Conservation (phyloP, 2,888 invertebrate genomes). For the Amphipyra tragopoginis region DNA sequence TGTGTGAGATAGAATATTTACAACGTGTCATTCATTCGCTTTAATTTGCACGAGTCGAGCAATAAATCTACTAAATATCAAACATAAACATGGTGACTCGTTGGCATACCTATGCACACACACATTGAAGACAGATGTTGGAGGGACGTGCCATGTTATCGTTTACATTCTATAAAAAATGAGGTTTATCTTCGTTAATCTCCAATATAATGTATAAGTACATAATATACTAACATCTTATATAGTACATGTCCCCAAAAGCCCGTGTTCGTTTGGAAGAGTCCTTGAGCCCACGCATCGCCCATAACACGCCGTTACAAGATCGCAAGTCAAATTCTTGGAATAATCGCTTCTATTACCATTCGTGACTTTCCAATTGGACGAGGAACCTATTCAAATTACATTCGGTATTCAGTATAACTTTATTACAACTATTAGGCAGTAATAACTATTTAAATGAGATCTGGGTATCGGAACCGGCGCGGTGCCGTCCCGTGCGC, state of each 20-base stretch:
- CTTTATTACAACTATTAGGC: slow-evolving; percentile 46
- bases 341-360: slow-evolving; percentile 21
- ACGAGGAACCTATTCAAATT: slow-evolving; percentile 39
- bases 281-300: slow-evolving; percentile 1
- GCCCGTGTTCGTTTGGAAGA: not conserved
- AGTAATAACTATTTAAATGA: slow-evolving; percentile 44
- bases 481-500: slow-evolving; percentile 6
- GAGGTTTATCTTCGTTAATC: too few relatives aligned
- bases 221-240: not conserved
- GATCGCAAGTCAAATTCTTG: slow-evolving; percentile 31
- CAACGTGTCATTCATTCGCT: too few relatives aligned
- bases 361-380: slow-evolving; percentile 21
- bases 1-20: too few relatives aligned
- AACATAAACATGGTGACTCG: too few relatives aligned
- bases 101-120: too few relatives aligned
- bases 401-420: slow-evolving; percentile 39
- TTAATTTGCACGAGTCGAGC: too few relatives aligned
- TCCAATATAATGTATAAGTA: not conserved
- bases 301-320: slow-evolving; percentile 10
- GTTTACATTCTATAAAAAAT: too few relatives aligned
- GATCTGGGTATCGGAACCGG: slow-evolving; percentile 15
- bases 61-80: too few relatives aligned
- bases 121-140: too few relatives aligned
- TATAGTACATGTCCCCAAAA: not conserved
- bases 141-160: too few relatives aligned